These are phyloP conservation scores for Nebria salina DNA, from an alignment of 2,888 invertebrate species.

Conservation along the genomic window DNA sequence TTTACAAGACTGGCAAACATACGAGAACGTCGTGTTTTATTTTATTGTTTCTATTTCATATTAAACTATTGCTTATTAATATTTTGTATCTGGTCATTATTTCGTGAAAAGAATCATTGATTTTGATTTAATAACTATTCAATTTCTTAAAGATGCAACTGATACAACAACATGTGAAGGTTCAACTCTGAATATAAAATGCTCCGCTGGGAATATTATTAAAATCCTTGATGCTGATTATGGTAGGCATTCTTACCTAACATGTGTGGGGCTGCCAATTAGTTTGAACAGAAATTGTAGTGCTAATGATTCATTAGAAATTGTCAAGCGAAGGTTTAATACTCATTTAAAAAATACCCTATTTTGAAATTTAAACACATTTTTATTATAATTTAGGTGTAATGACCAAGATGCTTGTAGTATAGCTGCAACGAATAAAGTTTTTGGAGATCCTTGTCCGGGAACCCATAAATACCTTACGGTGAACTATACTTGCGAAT, in stretches of 20 bases:
- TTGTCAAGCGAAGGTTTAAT: constrained; percentile 1
- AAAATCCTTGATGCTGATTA: constrained; percentile 18
- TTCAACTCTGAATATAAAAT: constrained; percentile 2
- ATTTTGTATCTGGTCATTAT: too few relatives aligned
- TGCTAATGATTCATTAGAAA: not conserved
- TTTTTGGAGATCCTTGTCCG: constrained; percentile 12
- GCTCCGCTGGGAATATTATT: not conserved
- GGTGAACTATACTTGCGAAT: constrained; percentile 9
- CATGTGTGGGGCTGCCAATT: not conserved
- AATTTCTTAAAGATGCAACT: constrained; percentile 1
- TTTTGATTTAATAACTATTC: not conserved
- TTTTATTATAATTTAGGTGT: not conserved
- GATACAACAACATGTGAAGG: not conserved
- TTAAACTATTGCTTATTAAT: too few relatives aligned
- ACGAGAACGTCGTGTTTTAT: too few relatives aligned
- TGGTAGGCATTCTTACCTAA: constrained; percentile 4
- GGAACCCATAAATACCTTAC: constrained; percentile 4
- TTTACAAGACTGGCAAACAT: too few relatives aligned
- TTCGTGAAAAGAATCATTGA: too few relatives aligned
- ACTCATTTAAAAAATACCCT: not conserved
- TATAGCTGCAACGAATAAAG: not conserved
- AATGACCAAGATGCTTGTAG: not conserved
- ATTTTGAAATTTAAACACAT: not conserved
- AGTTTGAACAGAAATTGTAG: constrained; percentile 11
- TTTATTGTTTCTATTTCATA: too few relatives aligned